Conservation (phyloP, 2,113 vertebrate genomes). For the Xenopus tropicalis region DNA sequence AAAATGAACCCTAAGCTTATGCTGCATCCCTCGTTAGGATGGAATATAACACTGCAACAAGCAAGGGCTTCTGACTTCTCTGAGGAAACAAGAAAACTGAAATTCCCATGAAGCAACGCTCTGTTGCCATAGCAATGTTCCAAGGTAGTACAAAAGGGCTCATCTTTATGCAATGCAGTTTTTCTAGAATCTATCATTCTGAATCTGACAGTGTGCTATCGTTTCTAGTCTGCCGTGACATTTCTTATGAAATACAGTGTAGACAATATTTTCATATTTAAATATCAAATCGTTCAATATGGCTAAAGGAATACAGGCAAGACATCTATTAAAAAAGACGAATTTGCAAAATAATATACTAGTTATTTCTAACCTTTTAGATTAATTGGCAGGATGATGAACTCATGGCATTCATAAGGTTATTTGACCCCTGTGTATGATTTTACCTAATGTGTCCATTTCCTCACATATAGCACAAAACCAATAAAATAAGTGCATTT, state of each 20-base stretch:
- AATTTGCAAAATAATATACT: no score
- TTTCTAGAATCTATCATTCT: constrained; percentile 65
- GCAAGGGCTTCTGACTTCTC: constrained; percentile 54
- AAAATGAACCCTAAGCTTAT: constrained; percentile 35
- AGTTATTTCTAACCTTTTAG: no score
- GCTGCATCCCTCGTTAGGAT: constrained; percentile 46
- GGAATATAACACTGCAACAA: constrained; percentile 54
- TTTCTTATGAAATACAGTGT: constrained; percentile 63
- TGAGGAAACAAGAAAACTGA: constrained; percentile 61
- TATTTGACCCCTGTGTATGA: no score
- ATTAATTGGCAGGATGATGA: no score
- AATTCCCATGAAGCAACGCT: constrained; percentile 64
- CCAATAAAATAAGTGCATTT: no score
- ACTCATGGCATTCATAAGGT: no score
- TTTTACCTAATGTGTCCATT: no score
- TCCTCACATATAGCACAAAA: no score
- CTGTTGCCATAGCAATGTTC: constrained; percentile 65
- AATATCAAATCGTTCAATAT: constrained; percentile 44
- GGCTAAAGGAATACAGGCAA: background rate
- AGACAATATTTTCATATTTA: constrained; percentile 44
- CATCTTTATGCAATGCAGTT: constrained; percentile 62
- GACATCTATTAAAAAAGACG: no score
- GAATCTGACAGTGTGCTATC: constrained; percentile 60
- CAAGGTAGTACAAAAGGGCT: constrained; percentile 64
- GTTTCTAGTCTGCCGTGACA: constrained; percentile 64